Evolutionary conservation across 2,888 invertebrate genomes (phyloP).

Genomic region (Drosophila tripunctata): DNA sequence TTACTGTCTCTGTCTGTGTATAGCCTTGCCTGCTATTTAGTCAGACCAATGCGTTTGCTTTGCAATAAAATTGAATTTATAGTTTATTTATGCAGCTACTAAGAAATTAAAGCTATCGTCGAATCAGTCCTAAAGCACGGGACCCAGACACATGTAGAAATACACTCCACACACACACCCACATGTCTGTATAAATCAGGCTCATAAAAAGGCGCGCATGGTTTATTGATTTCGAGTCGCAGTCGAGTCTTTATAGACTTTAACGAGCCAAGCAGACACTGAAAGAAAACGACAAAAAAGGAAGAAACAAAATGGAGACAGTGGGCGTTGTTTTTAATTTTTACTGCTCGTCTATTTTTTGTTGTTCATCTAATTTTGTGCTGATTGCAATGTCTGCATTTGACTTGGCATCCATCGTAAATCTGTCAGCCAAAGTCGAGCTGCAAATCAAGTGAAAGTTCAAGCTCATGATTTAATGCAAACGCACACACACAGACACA

Average conservation of each 20-base stretch:
- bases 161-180: conserved; percentile 2
- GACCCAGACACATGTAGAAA: conserved; percentile 61
- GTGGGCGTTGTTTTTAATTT: conserved; percentile 58
- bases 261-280: conserved; percentile 46
- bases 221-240: conserved; percentile 70
- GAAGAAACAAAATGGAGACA: neutral
- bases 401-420: conserved; percentile 33
- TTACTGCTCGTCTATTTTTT: too few relatives aligned
- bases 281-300: neutral
- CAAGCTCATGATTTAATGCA: conserved; percentile 60
- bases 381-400: conserved; percentile 1
- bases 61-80: conserved; percentile 73
- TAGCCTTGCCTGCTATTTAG: conserved; percentile 41
- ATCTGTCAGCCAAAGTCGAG: conserved; percentile 49
- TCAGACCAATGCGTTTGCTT: conserved; percentile 32
- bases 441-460: conserved; percentile 74
- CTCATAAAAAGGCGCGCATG: conserved; percentile 72
- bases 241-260: conserved; percentile 60
- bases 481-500: conserved; percentile 27
- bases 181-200: conserved; percentile 54
- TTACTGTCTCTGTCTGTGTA: neutral
- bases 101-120: conserved; percentile 68
- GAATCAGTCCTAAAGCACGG: conserved; percentile 15
- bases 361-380: too few relatives aligned
- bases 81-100: conserved; percentile 80